Evolutionary conservation across 2,888 invertebrate genomes (phyloP).

Genomic region (Aspidapion aeneum): DNA sequence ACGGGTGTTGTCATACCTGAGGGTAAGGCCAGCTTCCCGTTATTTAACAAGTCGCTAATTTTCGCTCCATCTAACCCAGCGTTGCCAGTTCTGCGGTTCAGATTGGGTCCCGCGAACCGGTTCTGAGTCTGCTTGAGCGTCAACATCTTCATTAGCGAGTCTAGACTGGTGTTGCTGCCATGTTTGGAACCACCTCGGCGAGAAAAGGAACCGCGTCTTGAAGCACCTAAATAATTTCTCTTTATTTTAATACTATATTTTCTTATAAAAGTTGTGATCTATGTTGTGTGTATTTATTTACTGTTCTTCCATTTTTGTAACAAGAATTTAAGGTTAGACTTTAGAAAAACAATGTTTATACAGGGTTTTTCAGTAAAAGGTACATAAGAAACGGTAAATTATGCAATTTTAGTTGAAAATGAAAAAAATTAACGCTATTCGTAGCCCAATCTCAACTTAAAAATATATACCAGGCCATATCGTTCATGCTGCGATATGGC

Average conservation of each 20-base stretch:
- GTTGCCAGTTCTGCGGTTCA: slow-evolving; percentile 50
- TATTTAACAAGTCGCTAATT: slow-evolving; percentile 41
- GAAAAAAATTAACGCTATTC: neutral
- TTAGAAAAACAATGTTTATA: too few relatives aligned
- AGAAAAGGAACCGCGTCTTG: neutral
- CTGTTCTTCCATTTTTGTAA: too few relatives aligned
- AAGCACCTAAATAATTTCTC: neutral
- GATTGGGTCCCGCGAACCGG: slow-evolving; percentile 53
- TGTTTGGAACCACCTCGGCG: slow-evolving; percentile 35
- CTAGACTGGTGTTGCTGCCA: slow-evolving; percentile 73
- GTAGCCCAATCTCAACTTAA: too few relatives aligned
- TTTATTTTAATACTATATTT: too few relatives aligned
- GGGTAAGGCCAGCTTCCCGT: slow-evolving; percentile 37
- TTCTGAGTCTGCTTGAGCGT: slow-evolving; percentile 56
- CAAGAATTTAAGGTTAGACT: too few relatives aligned
- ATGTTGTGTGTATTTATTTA: too few relatives aligned
- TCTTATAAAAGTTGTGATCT: too few relatives aligned
- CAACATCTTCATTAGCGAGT: slow-evolving; percentile 71
- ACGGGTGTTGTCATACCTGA: too few relatives aligned
- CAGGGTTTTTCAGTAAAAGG: too few relatives aligned
- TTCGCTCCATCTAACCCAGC: slow-evolving; percentile 51
- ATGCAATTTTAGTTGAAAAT: neutral
- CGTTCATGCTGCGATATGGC: too few relatives aligned
- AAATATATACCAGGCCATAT: too few relatives aligned
- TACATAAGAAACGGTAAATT: too few relatives aligned